Evolutionary conservation across 2,797 vertebrate genomes (phyloP), one percentile per base, ranked within the genome.

Genomic region (Microchirus variegatus): DNA sequence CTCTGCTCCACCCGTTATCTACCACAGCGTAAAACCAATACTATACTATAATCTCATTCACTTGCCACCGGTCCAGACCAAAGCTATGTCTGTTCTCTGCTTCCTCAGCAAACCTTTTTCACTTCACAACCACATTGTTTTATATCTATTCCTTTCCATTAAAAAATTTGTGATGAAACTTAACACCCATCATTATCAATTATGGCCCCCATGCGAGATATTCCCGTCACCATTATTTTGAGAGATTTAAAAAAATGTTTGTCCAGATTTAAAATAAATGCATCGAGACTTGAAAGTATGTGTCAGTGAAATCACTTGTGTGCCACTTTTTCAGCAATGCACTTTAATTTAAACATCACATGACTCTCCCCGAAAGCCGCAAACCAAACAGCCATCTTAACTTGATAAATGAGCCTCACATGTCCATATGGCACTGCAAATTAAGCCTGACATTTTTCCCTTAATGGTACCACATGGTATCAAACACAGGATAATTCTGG

Each of bases 1-100:
- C 62, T 88, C 83, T 77, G 63, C 87, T 87, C 89, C 82, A 88
- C 88, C 89, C 85, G 66, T 83, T 84, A 87, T 85, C 88, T 84
- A 80, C 80, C 85, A 79, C 80, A 84, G 83, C 67, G 87, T 75
- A 82, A 89, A 90, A 88, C 82, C 80, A 80, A 75, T 75, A 83
- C 70, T 70, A 75, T 83, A 78, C 83, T 90, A 86, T 88, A 84
- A 86, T 89, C 85, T 88, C 65, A 76, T 87, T 81, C 78, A 82
- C 60, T 85, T 72, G 75, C 79, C 73, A 71, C 67, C 47, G 42
- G 67, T 86, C 75, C 82, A 87, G 70, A 83, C 84, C 79, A 77
- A 82, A 80, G 81, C 79, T 89, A 88, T 83, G 83, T 87, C 77
- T 71, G 82, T 64, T 82, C 75, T 59, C 18, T 84, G 81, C 81